phyloP scores from a whole-genome alignment of 2,113 vertebrate genomes.

The Todiramphus saurophagus region DNA sequence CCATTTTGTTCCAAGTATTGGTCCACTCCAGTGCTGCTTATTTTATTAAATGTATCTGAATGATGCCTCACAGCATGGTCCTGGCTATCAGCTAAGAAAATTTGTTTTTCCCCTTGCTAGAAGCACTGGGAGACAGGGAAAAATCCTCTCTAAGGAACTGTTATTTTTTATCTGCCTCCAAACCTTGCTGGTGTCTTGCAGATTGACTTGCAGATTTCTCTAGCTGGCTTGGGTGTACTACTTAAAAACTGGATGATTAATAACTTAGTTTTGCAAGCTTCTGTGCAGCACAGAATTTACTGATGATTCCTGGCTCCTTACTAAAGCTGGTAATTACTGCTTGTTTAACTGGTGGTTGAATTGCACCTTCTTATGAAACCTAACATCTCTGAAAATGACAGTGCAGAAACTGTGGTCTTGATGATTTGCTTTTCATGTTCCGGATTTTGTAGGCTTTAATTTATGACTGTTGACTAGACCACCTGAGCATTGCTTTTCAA shows the following conservation, averaged over 20 bases:
- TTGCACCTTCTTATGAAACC: not conserved
- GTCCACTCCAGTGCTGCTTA: not conserved
- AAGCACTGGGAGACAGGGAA: not conserved
- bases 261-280: slow-evolving; percentile 1
- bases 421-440: not conserved
- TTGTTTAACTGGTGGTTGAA: slow-evolving; percentile 28
- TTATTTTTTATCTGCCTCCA: not conserved
- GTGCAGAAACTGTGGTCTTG: not conserved
- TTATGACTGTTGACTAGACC: not conserved
- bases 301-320: not conserved
- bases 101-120: not conserved
- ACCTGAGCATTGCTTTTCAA: not conserved
- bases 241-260: not conserved
- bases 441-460: not conserved
- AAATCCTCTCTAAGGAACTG: not conserved
- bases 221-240: not conserved
- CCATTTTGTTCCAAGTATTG: not conserved
- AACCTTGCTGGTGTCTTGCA: not conserved
- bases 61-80: slow-evolving; percentile 20
- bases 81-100: slow-evolving; percentile 7
- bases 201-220: slow-evolving; percentile 32
- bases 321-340: not conserved
- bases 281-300: not conserved
- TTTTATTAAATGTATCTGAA: not conserved
- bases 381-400: not conserved